phyloP scores from a whole-genome alignment of 2,113 vertebrate species.

The Megaceryle maxima region DNA sequence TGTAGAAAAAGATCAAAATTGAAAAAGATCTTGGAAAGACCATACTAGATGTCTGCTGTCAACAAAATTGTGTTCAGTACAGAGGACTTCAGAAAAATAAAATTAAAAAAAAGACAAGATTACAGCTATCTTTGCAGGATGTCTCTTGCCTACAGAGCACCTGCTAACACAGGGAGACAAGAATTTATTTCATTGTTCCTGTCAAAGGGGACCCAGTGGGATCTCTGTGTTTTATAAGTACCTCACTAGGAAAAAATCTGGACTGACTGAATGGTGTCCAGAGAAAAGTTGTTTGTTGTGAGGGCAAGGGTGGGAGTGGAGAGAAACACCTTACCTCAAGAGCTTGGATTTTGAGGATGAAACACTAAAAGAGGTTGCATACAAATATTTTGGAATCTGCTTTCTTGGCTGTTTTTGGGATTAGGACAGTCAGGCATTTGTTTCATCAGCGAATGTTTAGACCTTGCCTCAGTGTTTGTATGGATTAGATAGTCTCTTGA shows the following conservation, averaged over 20 bases:
- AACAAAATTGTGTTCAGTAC: not conserved
- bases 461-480: not conserved
- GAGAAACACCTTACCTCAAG: conserved; percentile 14
- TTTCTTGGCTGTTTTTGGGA: not conserved
- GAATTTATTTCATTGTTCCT: not conserved
- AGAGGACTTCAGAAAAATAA: not conserved
- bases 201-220: not conserved
- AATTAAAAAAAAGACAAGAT: not conserved
- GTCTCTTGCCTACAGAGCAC: not conserved
- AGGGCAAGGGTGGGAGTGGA: not conserved
- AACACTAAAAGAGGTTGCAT: not conserved
- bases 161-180: not conserved
- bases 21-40: not conserved
- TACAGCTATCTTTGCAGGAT: not conserved
- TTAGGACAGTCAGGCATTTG: not conserved
- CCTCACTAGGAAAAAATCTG: conserved; percentile 30
- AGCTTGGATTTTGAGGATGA: not conserved
- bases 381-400: not conserved
- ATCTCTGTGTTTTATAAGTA: not conserved
- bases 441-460: not conserved
- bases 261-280: not conserved
- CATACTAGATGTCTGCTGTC: not conserved
- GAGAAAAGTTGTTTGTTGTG: not conserved
- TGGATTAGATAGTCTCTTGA: conserved; percentile 49
- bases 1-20: not conserved